Conservation (phyloP, 2,113 vertebrate genomes). For the Ammodytes marinus region DNA sequence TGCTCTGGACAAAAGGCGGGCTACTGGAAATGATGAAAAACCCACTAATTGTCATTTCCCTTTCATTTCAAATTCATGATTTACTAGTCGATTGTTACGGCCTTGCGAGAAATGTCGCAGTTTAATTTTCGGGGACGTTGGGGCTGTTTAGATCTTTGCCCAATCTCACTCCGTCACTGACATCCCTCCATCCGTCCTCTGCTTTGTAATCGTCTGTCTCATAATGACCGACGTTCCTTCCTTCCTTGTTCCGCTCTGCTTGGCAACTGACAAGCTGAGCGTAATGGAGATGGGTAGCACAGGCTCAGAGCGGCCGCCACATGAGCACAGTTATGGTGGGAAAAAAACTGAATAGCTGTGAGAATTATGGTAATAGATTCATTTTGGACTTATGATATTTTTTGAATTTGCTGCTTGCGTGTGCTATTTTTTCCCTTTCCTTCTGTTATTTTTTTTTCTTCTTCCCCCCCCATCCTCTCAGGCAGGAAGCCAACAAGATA, state of each 20-base stretch:
- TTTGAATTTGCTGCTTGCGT: conserved; percentile 45
- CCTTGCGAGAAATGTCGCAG: conserved; percentile 7
- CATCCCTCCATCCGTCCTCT: conserved; percentile 38
- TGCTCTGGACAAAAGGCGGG: conserved; percentile 23
- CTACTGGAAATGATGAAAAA: conserved; percentile 48
- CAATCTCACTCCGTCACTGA: conserved; percentile 45
- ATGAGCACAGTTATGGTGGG: conserved; percentile 30
- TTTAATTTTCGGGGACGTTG: conserved; percentile 25
- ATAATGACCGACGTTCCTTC: conserved; percentile 63
- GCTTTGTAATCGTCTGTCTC: conserved; percentile 58
- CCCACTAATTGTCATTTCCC: conserved; percentile 40
- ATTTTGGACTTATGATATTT: conserved; percentile 72
- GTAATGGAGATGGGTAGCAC: conserved; percentile 68
- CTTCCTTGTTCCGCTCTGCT: conserved; percentile 55
- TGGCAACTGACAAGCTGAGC: conserved; percentile 56
- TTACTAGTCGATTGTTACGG: background rate
- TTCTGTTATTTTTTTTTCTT: conserved; percentile 2
- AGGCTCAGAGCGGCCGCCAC: conserved; percentile 35
- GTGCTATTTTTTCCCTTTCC: conserved; percentile 7
- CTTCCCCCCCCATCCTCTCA: background rate
- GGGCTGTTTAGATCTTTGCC: conserved; percentile 39
- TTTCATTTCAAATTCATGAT: conserved; percentile 17
- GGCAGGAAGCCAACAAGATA: conserved; percentile 47
- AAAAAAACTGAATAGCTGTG: conserved; percentile 47
- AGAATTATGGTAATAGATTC: conserved; percentile 70